Evolutionary conservation across 2,888 invertebrate species (phyloP).

Genomic region (Teinopalpus imperialis): DNA sequence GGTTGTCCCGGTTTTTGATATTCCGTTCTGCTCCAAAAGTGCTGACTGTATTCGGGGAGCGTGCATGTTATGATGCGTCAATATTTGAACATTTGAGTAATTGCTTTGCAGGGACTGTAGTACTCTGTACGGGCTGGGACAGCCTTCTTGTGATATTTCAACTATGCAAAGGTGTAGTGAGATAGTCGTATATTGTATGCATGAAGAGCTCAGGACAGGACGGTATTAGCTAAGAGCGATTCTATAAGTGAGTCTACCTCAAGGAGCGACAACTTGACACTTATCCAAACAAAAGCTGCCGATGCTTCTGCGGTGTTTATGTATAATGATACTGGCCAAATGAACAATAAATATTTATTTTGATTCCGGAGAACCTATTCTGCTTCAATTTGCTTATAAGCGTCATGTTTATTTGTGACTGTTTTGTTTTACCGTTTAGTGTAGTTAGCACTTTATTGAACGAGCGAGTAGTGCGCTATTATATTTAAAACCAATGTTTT

Average conservation of each 20-base stretch:
- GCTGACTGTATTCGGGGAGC: conserved; percentile 59
- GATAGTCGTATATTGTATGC: conserved; percentile 47
- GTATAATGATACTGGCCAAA: conserved; percentile 80
- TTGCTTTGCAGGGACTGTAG: conserved; percentile 67
- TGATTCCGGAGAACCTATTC: conserved; percentile 82
- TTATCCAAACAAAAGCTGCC: conserved; percentile 41
- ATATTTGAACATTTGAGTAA: conserved; percentile 58
- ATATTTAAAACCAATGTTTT: conserved; percentile 79
- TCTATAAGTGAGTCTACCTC: conserved; percentile 26
- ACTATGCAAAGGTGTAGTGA: conserved; percentile 51
- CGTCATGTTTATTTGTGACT: conserved; percentile 75
- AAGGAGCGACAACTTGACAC: conserved; percentile 30
- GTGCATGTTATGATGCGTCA: conserved; percentile 62
- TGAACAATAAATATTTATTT: conserved; percentile 74
- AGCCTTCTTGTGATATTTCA: conserved; percentile 64
- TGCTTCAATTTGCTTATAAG: conserved; percentile 80
- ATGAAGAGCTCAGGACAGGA: conserved; percentile 43
- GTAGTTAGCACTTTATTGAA: conserved; percentile 70
- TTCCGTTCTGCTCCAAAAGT: conserved; percentile 75
- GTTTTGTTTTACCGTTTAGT: conserved; percentile 55
- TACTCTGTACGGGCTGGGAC: conserved; percentile 65
- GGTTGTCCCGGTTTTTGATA: conserved; percentile 83
- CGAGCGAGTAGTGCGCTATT: conserved; percentile 73
- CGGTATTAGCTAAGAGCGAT: conserved; percentile 22
- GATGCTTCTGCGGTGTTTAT: conserved; percentile 64